These are phyloP conservation scores for Drosophila melanogaster DNA, from an alignment of 1,140 invertebrate genomes.

Conservation along the genomic window Release_6_plus_ISO1_MT NT_033777.3:26272001-26272500, in stretches of 20 bases:
- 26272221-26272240: constrained; percentile 2
- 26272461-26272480: constrained; percentile 66
- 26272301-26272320: constrained; percentile 70
- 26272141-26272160: constrained; percentile 42
- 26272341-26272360: constrained; percentile 80
- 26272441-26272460: constrained; percentile 82
- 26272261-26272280: constrained; percentile 57
- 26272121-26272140: constrained; percentile 28
- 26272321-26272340: constrained; percentile 70
- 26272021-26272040: constrained; percentile 48
- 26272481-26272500: constrained; percentile 13
- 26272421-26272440: constrained; percentile 83
- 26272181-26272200: constrained; percentile 16
- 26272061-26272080: constrained; percentile 65
- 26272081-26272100: constrained; percentile 65
- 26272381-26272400: constrained; percentile 39
- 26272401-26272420: constrained; percentile 73
- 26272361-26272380: constrained; percentile 59
- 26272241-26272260: constrained; percentile 19
- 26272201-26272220: constrained; percentile 41
- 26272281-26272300: constrained; percentile 25
- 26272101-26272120: constrained; percentile 46
- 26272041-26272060: constrained; percentile 25
- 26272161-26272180: constrained; percentile 40
- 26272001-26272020: constrained; percentile 67